A percentile compares a stretch with the other conserved stretches of the same genome.
Conservation (phyloP, 2,797 vertebrate genomes). For the Squalus acanthias region DNA sequence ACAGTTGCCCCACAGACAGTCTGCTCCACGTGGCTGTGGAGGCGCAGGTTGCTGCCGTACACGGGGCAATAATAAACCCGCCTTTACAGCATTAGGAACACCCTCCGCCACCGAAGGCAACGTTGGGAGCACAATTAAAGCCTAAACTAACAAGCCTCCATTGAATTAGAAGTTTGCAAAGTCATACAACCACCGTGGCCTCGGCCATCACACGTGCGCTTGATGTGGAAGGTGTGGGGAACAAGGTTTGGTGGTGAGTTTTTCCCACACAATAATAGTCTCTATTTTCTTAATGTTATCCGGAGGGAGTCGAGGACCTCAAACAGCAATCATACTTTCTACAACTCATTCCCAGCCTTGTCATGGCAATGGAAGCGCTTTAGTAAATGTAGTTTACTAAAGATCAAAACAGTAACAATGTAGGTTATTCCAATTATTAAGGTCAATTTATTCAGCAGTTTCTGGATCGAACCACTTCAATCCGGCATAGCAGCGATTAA, state of each 20-base stretch:
- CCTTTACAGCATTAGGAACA: not conserved
- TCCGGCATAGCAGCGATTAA: not conserved
- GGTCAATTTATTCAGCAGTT: not conserved
- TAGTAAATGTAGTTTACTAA: not conserved
- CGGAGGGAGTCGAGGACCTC: not conserved
- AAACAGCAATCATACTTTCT: not conserved
- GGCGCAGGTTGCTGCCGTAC: slow-evolving; percentile 52
- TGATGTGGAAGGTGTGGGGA: not conserved
- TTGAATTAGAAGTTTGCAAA: not conserved
- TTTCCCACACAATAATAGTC: not conserved
- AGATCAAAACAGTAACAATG: not conserved
- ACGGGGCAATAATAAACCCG: slow-evolving; percentile 41
- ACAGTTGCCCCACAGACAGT: slow-evolving; percentile 47
- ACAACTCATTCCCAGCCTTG: not conserved
- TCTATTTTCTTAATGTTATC: not conserved
- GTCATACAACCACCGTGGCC: not conserved
- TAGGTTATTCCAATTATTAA: not conserved
- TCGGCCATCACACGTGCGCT: not conserved
- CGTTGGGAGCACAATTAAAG: not conserved
- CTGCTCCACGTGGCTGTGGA: slow-evolving; percentile 48
- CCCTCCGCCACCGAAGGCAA: not conserved
- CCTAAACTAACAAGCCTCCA: not conserved
- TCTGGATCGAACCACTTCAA: not conserved
- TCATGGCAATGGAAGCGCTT: not conserved
- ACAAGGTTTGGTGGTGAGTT: not conserved